Conservation (phyloP, 2,797 vertebrate genomes). For the Enteromius thamalakanensis region DNA sequence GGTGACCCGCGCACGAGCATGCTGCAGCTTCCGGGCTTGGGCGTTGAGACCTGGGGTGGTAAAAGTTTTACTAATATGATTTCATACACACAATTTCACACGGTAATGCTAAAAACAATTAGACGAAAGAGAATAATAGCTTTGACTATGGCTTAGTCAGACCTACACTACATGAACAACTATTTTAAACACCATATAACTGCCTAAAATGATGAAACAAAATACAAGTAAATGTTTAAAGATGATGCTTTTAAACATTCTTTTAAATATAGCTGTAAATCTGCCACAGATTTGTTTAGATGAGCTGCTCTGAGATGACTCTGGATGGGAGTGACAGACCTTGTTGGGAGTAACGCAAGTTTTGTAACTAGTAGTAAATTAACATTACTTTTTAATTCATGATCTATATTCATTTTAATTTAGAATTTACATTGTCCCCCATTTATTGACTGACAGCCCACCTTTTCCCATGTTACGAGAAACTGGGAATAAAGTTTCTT, state of each 20-base stretch:
- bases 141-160: background rate
- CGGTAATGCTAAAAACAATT: background rate
- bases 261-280: background rate
- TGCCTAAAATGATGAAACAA: background rate
- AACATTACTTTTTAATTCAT: background rate
- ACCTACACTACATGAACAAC: background rate
- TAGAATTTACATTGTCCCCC: too few species aligned
- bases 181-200: background rate
- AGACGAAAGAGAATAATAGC: background rate
- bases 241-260: background rate
- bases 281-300: background rate
- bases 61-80: background rate
- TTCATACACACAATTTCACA: too few species aligned
- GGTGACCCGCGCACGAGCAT: conserved; percentile 74
- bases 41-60: conserved; percentile 74
- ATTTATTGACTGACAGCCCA: background rate
- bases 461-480: background rate
- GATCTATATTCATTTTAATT: too few species aligned
- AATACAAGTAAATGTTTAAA: background rate
- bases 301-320: conserved; percentile 1
- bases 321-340: background rate
- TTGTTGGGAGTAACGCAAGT: background rate
- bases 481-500: background rate
- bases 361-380: background rate
- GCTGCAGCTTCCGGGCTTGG: conserved; percentile 77